Evolutionary conservation across 2,113 vertebrate genomes (phyloP).

Genomic region (Upupa epops): DNA sequence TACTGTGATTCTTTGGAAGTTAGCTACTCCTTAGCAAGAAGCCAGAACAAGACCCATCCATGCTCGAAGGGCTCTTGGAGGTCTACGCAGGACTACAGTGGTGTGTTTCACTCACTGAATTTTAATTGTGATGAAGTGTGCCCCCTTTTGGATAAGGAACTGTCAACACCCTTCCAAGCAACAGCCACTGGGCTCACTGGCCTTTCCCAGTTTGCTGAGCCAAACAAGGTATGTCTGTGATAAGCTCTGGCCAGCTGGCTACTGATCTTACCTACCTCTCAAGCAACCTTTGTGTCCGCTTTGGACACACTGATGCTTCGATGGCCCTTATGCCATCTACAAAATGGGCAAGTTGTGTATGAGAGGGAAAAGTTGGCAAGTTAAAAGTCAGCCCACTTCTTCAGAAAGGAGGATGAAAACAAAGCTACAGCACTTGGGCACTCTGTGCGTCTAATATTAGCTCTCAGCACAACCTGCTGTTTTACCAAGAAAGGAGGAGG

Average conservation of each 20-base stretch:
- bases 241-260: background rate
- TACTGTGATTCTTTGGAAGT: background rate
- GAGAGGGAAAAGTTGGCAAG: background rate
- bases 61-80: background rate
- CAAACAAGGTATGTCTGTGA: accelerated
- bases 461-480: background rate
- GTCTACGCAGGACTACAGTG: background rate
- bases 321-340: background rate
- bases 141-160: background rate
- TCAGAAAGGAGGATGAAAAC: background rate
- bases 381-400: background rate
- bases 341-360: background rate
- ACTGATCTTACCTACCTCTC: background rate
- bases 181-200: background rate
- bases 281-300: background rate
- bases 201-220: background rate
- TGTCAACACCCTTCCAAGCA: background rate
- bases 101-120: background rate
- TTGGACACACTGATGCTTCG: background rate
- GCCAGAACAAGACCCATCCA: background rate
- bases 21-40: background rate
- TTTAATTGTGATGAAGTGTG: background rate
- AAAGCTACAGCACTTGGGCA: background rate
- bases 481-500: too few relatives aligned
- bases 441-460: background rate